Percentiles rank a stretch among this genome's conserved stretches.
Evolutionary conservation across 1,140 invertebrate genomes (phyloP).

Genomic region (Tenebrio molitor): DNA sequence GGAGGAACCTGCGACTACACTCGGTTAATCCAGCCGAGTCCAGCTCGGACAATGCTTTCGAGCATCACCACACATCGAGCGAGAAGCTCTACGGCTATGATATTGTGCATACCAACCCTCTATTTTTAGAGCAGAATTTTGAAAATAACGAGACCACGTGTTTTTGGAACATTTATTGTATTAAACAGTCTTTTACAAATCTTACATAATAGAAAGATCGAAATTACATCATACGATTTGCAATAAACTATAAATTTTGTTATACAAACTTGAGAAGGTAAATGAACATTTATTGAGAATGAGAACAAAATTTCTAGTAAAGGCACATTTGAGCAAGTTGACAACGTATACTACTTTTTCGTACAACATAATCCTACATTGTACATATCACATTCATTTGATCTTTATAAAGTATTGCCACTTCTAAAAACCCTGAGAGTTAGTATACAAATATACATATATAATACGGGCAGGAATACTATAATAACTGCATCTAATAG

Average conservation of each 20-base stretch:
- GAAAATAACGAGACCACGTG: constrained; percentile 36
- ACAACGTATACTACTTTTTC: constrained; percentile 57
- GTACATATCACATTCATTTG: constrained; percentile 60
- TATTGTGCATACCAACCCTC: constrained; percentile 50
- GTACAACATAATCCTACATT: constrained; percentile 55
- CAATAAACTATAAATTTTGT: constrained; percentile 48
- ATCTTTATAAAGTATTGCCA: constrained; percentile 57
- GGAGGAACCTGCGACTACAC: constrained; percentile 60
- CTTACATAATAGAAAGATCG: constrained; percentile 51
- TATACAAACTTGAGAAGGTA: constrained; percentile 47
- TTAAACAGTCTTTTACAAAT: constrained; percentile 49
- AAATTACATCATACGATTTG: constrained; percentile 51
- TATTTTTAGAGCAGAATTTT: constrained; percentile 45
- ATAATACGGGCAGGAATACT: constrained; percentile 33
- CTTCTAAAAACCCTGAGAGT: constrained; percentile 62
- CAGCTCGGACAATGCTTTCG: too few species aligned
- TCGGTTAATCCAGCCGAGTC: too few species aligned
- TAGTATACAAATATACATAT: constrained; percentile 62
- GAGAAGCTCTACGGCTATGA: background rate
- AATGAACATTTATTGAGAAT: constrained; percentile 42
- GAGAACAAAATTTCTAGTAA: constrained; percentile 53
- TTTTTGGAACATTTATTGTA: constrained; percentile 53
- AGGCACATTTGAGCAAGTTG: constrained; percentile 62
- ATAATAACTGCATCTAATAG: constrained; percentile 29
- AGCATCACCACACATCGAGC: too few species aligned